A percentile compares a stretch with the other conserved stretches of the same genome.
Conservation (phyloP, 2,888 invertebrate genomes). For the Cheilosia vernalis region DNA sequence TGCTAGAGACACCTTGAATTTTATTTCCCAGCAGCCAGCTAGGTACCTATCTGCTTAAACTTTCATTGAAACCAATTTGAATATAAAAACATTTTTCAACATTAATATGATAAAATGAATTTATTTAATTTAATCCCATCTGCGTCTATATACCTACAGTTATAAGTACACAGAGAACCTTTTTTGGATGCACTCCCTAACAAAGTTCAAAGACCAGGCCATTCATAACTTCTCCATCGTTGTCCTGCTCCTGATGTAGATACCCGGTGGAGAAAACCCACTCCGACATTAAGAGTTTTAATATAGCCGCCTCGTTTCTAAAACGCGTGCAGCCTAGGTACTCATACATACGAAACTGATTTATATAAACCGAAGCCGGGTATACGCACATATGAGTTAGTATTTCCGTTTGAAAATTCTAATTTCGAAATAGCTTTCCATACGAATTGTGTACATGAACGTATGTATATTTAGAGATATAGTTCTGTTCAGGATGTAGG, state of each 20-base stretch:
- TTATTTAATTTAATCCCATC: constrained; percentile 23
- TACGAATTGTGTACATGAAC: neutral
- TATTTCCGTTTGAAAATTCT: constrained; percentile 72
- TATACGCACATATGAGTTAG: constrained; percentile 38
- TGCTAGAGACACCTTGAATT: too few species aligned
- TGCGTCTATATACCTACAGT: neutral
- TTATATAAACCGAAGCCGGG: neutral
- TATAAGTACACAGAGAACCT: constrained; percentile 6
- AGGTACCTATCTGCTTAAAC: too few species aligned
- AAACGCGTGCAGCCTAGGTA: neutral
- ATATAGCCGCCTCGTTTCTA: constrained; percentile 4
- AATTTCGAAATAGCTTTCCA: constrained; percentile 71
- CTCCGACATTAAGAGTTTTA: neutral
- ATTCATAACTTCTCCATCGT: constrained; percentile 27
- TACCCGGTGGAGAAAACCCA: neutral
- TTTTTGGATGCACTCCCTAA: neutral
- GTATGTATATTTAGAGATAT: neutral
- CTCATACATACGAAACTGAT: neutral
- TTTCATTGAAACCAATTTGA: too few species aligned
- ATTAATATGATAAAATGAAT: constrained; percentile 8
- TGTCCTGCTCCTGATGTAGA: neutral
- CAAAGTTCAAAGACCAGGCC: constrained; percentile 54
- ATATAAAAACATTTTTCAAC: constrained; percentile 7
- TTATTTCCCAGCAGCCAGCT: too few species aligned
- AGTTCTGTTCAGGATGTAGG: neutral